phyloP scores from a whole-genome alignment of 2,797 vertebrate genomes.

The Hydrocynus forskahlii region DNA sequence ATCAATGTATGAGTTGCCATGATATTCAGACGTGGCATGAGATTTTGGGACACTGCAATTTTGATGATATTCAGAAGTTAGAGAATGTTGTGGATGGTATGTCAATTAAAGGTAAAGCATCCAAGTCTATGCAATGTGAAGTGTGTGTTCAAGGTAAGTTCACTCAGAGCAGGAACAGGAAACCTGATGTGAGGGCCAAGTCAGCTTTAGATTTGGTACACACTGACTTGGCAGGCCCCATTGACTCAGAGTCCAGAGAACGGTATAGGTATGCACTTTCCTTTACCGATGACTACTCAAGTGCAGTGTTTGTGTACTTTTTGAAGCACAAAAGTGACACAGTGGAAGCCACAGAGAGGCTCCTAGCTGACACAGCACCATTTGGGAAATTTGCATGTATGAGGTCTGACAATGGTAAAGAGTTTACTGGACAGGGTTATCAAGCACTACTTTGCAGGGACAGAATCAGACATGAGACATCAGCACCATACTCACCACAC shows the following conservation, averaged over 20 bases:
- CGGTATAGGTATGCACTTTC: too few relatives aligned
- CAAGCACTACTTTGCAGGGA: too few relatives aligned
- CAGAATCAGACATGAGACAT: too few relatives aligned
- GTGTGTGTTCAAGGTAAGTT: conserved; percentile 51
- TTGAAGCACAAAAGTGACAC: too few relatives aligned
- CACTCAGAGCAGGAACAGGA: conserved; percentile 31
- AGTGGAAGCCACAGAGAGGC: too few relatives aligned
- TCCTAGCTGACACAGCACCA: too few relatives aligned
- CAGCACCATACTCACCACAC: conserved; percentile 8
- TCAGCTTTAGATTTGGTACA: too few relatives aligned
- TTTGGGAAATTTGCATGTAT: not conserved
- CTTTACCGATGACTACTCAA: too few relatives aligned
- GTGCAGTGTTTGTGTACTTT: too few relatives aligned
- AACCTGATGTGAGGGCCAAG: not conserved
- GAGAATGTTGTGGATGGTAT: conserved; percentile 42
- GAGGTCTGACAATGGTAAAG: conserved; percentile 20
- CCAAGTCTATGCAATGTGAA: conserved; percentile 27
- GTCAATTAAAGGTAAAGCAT: conserved; percentile 36
- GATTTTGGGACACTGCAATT: conserved; percentile 56
- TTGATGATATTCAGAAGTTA: conserved; percentile 45
- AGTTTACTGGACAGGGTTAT: too few relatives aligned
- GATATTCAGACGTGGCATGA: conserved; percentile 53
- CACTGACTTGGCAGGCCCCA: too few relatives aligned
- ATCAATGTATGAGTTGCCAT: conserved; percentile 45
- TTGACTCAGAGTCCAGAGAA: too few relatives aligned